Percentiles rank a stretch among this genome's conserved stretches.
phyloP scores from a whole-genome alignment of 2,888 invertebrate genomes.

The Athetis lepigone region DNA sequence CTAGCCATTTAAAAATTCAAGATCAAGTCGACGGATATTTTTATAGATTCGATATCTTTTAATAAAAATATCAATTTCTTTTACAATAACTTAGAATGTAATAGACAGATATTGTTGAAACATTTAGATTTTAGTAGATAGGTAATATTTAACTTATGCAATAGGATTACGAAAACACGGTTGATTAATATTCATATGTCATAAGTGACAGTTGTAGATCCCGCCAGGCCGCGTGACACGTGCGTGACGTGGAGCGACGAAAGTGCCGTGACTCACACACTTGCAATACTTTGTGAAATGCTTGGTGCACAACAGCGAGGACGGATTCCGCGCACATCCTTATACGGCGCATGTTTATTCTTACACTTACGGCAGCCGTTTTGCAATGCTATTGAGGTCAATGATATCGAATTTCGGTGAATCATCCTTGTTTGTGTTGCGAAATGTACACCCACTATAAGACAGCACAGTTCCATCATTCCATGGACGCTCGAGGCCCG shows the following conservation, averaged over 20 bases:
- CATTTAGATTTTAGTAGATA: slow-evolving; percentile 12
- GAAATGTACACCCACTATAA: slow-evolving; percentile 24
- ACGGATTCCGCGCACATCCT: slow-evolving; percentile 38
- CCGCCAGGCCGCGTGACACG: background rate
- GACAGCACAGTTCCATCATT: background rate
- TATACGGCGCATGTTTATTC: slow-evolving; percentile 34
- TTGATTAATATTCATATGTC: slow-evolving; percentile 28
- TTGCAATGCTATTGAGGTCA: slow-evolving; percentile 62
- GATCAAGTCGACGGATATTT: slow-evolving; percentile 42
- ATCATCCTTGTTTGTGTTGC: slow-evolving; percentile 48
- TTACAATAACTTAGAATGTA: slow-evolving; percentile 24
- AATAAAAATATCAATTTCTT: slow-evolving; percentile 33
- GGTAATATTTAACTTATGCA: slow-evolving; percentile 2
- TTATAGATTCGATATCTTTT: slow-evolving; percentile 39
- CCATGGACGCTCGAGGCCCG: slow-evolving; percentile 25
- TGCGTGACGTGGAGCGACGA: slow-evolving; percentile 6
- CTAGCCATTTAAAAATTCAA: slow-evolving; percentile 46
- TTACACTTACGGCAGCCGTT: slow-evolving; percentile 43
- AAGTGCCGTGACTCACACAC: slow-evolving; percentile 18
- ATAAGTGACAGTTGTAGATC: slow-evolving; percentile 1
- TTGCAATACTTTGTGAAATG: slow-evolving; percentile 24
- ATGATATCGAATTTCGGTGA: slow-evolving; percentile 59
- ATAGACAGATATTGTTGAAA: slow-evolving; percentile 25
- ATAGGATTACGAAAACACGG: slow-evolving; percentile 13
- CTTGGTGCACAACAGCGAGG: slow-evolving; percentile 3